Evolutionary conservation across 2,888 invertebrate genomes (phyloP).

Genomic region (Troides oblongomaculatus): DNA sequence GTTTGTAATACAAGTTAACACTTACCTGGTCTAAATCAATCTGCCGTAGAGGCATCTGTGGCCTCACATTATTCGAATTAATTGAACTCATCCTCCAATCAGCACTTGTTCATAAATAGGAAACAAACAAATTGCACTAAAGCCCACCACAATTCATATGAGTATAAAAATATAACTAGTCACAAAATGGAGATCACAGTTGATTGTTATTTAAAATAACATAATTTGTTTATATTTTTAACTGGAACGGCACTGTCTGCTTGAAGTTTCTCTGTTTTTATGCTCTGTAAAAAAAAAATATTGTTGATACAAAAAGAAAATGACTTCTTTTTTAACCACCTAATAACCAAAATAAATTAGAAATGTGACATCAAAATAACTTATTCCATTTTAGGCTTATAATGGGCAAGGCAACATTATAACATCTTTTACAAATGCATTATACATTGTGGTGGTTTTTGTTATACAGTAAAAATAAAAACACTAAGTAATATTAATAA

Average conservation of each 20-base stretch:
- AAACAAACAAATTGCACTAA: slow-evolving; percentile 45
- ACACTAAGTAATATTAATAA: too few species aligned
- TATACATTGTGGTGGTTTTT: too few species aligned
- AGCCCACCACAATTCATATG: slow-evolving; percentile 41
- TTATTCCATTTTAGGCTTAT: neutral
- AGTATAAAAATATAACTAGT: slow-evolving; percentile 50
- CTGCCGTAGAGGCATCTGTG: slow-evolving; percentile 82
- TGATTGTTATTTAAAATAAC: slow-evolving; percentile 51
- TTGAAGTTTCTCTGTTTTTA: slow-evolving; percentile 40
- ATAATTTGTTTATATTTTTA: slow-evolving; percentile 43
- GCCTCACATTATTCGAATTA: slow-evolving; percentile 48
- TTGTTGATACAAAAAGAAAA: neutral
- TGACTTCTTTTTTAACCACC: neutral
- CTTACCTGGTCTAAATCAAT: slow-evolving; percentile 87
- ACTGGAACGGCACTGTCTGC: slow-evolving; percentile 42
- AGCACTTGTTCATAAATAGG: slow-evolving; percentile 32
- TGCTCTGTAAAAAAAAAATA: slow-evolving; percentile 52
- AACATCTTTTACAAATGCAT: neutral
- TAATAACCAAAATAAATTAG: neutral
- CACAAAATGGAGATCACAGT: slow-evolving; percentile 64
- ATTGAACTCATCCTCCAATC: slow-evolving; percentile 53
- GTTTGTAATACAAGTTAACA: slow-evolving; percentile 19
- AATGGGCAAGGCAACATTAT: neutral
- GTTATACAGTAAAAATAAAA: too few species aligned
- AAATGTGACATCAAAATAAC: too few species aligned